Base-by-base conservation (phyloP, 2,797 vertebrate species). In the Chromobotia macracanthus region DNA sequence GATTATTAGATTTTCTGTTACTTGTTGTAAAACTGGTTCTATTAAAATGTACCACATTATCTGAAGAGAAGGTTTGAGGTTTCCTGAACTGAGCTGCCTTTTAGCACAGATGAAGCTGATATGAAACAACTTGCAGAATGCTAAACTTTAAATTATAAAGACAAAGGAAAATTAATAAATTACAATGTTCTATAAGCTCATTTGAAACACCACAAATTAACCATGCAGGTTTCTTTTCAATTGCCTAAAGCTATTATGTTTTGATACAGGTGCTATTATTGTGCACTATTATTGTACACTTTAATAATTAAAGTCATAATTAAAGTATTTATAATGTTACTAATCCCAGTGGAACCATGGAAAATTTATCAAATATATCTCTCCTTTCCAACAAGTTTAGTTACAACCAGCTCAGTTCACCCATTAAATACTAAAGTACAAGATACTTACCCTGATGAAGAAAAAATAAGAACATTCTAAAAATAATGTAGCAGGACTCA, bases 21-120 rank as follows among this genome's bases (percentile, higher is more conserved):
- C n/a, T n/a, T n/a, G n/a, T n/a, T n/a, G n/a, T n/a, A n/a, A n/a
- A n/a, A n/a, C n/a, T n/a, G n/a, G n/a, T n/a, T 31, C 10, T 7
- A n/a, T 31, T 19, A 19, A 13, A 31, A 10, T 16, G 5, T 11
- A 23, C 3, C 60, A 23, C 46, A 13, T 18, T 53, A 5, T 44
- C 46, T 55, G 66, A 65, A 66, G 16, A 1, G 66, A 65, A 66
- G 16, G 1, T 5, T 66, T 66, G 61, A 75, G 61, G 61, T 66
- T 75, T 75, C 61, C 73, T 75, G 61, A 65, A 19, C 10, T 18
- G 0, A 11, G 18, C 73, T 25, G n/a, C 21, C 8, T 65, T 38
- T 18, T 7, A 3, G 16, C 0, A 23, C 6, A 2, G 25, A 75
- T 21, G 13, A 75, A 63, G 35, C 16, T 0, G 44, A 74, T 35